Percentiles rank a stretch among this genome's conserved stretches.
These are phyloP conservation scores for Eulemur albifrons DNA, from an alignment of 2,797 vertebrate genomes.

Conservation along the genomic window DNA sequence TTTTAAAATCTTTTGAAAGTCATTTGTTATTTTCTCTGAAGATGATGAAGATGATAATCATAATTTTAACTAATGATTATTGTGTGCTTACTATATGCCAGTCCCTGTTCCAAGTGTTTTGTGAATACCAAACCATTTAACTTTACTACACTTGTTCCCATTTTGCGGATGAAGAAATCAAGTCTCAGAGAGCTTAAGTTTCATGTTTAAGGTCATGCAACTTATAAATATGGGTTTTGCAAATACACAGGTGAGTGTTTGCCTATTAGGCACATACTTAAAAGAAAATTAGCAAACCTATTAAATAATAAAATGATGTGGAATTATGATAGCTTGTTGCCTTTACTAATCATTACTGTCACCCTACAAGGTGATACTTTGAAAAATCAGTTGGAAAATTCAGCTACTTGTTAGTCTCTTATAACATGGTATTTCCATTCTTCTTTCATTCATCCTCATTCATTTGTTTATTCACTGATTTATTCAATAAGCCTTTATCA, in stretches of 20 bases:
- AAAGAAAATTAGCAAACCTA: conserved; percentile 1
- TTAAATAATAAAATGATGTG: not conserved
- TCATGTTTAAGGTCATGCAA: not conserved
- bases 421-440: not conserved
- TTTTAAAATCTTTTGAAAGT: conserved; percentile 31
- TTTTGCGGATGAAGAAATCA: not conserved
- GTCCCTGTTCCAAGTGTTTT: not conserved
- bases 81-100: not conserved
- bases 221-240: not conserved
- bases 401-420: not conserved
- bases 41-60: not conserved
- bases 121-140: not conserved
- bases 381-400: conserved; percentile 8
- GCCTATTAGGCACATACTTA: not conserved
- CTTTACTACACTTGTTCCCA: not conserved
- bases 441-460: not conserved
- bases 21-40: conserved; percentile 14
- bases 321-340: not conserved
- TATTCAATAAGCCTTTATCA: not conserved
- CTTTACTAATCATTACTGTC: not conserved
- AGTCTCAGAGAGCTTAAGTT: not conserved
- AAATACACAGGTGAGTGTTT: not conserved
- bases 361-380: not conserved
- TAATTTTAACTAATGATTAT: not conserved
- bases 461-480: not conserved